phyloP scores from a whole-genome alignment of 1,140 invertebrate species.

The Eulimnadia texana region DNA sequence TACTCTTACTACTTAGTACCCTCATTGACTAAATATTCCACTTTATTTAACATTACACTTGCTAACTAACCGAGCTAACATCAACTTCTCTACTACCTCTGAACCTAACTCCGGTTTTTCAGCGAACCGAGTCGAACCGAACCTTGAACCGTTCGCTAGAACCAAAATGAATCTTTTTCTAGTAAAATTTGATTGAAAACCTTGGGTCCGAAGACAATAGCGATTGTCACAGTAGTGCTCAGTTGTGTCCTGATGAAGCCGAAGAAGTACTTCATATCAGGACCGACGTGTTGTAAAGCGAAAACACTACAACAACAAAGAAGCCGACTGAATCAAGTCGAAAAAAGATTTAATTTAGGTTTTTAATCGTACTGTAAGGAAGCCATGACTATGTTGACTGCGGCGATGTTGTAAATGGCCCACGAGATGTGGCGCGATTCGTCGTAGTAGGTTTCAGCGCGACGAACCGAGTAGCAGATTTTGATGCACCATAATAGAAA shows the following conservation, averaged over 20 bases:
- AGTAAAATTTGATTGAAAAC: slow-evolving; percentile 28
- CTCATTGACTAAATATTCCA: too few species aligned
- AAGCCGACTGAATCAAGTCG: background rate
- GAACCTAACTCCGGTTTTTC: too few species aligned
- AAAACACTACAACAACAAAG: slow-evolving; percentile 43
- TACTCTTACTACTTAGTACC: too few species aligned
- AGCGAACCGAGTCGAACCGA: too few species aligned
- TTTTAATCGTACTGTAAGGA: slow-evolving; percentile 61
- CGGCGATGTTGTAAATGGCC: slow-evolving; percentile 84
- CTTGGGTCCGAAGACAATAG: slow-evolving; percentile 73
- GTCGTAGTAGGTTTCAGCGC: slow-evolving; percentile 81
- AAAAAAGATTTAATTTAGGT: background rate
- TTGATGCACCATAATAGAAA: slow-evolving; percentile 80
- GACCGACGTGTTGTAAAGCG: slow-evolving; percentile 66
- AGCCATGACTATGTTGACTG: slow-evolving; percentile 78
- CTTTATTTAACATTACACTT: too few species aligned
- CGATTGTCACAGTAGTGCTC: slow-evolving; percentile 68
- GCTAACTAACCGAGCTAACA: too few species aligned
- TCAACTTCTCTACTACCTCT: too few species aligned
- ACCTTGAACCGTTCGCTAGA: too few species aligned
- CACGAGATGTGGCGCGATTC: slow-evolving; percentile 81
- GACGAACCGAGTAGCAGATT: slow-evolving; percentile 74
- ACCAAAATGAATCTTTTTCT: too few species aligned
- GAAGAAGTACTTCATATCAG: slow-evolving; percentile 74
- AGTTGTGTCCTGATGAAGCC: slow-evolving; percentile 74